These are phyloP conservation scores for Pelecanoides urinatrix DNA, from an alignment of 2,113 vertebrate genomes.

Conservation along the genomic window DNA sequence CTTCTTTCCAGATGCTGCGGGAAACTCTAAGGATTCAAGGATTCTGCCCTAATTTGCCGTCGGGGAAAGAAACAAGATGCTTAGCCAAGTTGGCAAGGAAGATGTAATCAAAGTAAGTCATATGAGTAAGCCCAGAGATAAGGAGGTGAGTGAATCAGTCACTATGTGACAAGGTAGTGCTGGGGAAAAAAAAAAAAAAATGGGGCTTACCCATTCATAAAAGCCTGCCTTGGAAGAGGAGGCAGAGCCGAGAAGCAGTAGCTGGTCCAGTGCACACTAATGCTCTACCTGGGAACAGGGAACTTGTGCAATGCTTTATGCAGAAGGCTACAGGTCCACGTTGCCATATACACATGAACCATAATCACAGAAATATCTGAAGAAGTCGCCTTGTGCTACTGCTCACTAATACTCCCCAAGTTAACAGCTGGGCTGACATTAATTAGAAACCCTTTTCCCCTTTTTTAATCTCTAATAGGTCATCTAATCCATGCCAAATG, in stretches of 20 bases:
- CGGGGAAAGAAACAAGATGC: not conserved
- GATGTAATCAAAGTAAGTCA: not conserved
- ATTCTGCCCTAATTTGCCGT: not conserved
- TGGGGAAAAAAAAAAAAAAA: not conserved
- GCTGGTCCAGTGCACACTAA: not conserved
- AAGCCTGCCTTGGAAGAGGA: not conserved
- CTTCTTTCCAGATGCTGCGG: slow-evolving; percentile 17
- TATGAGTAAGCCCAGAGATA: slow-evolving; percentile 1
- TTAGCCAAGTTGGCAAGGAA: not conserved
- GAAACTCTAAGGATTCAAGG: not conserved
- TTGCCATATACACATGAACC: not conserved
- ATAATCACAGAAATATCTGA: not conserved
- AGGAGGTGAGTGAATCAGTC: slow-evolving; percentile 11
- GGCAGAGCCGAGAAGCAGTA: not conserved
- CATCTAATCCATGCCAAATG: slow-evolving; percentile 2
- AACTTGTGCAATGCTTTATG: not conserved
- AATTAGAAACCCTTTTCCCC: slow-evolving; percentile 15
- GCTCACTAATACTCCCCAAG: not conserved
- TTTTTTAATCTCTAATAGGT: slow-evolving; percentile 15
- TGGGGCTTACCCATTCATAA: not conserved
- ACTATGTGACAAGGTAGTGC: not conserved
- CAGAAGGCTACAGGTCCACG: not conserved
- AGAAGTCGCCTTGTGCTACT: not conserved
- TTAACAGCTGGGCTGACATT: slow-evolving; percentile 24
- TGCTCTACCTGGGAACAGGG: not conserved